Evolutionary conservation across 2,113 vertebrate species (phyloP).

Genomic region (Rhabdomys dilectus): DNA sequence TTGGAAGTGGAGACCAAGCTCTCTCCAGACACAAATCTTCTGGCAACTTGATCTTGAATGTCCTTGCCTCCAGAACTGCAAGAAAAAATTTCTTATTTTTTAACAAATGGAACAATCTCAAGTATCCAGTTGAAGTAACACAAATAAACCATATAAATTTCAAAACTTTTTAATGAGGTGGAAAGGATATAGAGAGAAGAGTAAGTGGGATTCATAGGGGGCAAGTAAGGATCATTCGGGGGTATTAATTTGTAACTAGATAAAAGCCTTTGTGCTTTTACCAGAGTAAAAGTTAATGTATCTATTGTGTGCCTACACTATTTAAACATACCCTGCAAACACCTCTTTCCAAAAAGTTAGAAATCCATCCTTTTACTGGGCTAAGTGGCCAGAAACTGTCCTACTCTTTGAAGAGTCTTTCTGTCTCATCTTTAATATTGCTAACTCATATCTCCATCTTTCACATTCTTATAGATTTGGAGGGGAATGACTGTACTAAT

Average conservation of each 20-base stretch:
- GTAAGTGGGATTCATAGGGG: not conserved
- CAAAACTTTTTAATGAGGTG: not conserved
- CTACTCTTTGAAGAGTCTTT: not conserved
- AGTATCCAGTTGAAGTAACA: not conserved
- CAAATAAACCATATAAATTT: not conserved
- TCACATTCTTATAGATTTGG: not conserved
- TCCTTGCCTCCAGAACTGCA: not conserved
- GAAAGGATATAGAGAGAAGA: not conserved
- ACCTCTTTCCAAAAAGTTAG: not conserved
- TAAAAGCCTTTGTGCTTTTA: not conserved
- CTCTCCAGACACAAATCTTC: not conserved
- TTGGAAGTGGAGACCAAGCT: not conserved
- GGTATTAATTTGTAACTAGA: not conserved
- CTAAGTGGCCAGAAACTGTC: not conserved
- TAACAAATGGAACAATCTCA: not conserved
- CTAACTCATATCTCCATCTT: not conserved
- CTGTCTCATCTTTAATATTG: not conserved
- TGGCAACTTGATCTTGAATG: not conserved
- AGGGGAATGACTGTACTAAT: not conserved
- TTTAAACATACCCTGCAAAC: constrained; percentile 7
- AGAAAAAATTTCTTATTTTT: not conserved
- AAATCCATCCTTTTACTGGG: not conserved
- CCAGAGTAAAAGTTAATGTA: not conserved
- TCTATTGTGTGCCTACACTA: not conserved
- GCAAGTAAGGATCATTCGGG: not conserved